These are phyloP conservation scores for Clusia tigrina DNA, from an alignment of 2,888 invertebrate species.

Conservation along the genomic window DNA sequence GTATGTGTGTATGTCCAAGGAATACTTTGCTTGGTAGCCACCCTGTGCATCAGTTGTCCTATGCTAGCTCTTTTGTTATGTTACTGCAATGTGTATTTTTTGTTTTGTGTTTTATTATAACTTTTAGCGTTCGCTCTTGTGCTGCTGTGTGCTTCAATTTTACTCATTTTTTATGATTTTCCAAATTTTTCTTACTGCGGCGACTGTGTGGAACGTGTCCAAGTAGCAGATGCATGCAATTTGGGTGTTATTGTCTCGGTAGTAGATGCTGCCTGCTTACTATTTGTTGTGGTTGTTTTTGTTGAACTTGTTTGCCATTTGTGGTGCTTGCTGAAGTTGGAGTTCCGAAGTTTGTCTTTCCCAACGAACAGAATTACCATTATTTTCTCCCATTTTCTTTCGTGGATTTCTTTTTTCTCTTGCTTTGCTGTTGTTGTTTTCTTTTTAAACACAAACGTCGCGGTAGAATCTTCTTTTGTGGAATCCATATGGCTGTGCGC, in stretches of 20 bases:
- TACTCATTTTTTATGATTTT: background rate
- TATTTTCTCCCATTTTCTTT: background rate
- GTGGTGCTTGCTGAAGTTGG: background rate
- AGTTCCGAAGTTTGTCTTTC: background rate
- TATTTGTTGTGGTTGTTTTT: background rate
- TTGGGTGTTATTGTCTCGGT: no score
- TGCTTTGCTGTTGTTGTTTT: background rate
- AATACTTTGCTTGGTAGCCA: no score
- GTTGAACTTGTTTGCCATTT: background rate
- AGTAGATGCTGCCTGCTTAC: background rate
- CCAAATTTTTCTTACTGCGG: background rate
- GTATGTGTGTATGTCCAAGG: constrained; percentile 13
- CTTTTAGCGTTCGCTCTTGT: constrained; percentile 3
- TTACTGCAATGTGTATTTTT: constrained; percentile 18
- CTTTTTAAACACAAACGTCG: no score
- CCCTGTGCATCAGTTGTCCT: no score
- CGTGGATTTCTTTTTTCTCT: background rate
- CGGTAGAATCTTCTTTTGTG: no score
- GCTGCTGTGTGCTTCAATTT: no score
- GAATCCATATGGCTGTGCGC: no score
- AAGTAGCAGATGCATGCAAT: constrained; percentile 29
- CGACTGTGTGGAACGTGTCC: constrained; percentile 27
- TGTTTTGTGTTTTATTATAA: background rate
- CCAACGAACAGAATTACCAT: background rate
- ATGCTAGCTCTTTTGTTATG: background rate